Evolutionary conservation across 2,888 invertebrate species (phyloP).

Genomic region (Acronicta aceris): DNA sequence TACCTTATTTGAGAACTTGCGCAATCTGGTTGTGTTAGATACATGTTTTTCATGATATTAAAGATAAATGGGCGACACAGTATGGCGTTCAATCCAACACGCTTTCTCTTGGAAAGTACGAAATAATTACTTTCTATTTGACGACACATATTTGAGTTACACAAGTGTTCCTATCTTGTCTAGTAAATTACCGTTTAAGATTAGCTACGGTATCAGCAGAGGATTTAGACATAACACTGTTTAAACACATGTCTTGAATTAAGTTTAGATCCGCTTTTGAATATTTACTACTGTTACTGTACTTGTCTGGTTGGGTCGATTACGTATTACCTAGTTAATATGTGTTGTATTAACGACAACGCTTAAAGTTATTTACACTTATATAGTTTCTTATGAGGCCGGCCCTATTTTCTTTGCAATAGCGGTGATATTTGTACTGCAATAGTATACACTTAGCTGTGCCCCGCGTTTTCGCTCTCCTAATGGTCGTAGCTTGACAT

Average conservation of each 20-base stretch:
- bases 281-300: constrained; percentile 4
- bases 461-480: too few relatives aligned
- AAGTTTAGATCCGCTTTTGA: constrained; percentile 9
- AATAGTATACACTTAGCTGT: too few relatives aligned
- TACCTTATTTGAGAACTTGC: too few relatives aligned
- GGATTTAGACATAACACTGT: constrained; percentile 30
- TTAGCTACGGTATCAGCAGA: constrained; percentile 29
- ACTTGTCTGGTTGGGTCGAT: constrained; percentile 6
- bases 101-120: constrained; percentile 57
- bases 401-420: too few relatives aligned
- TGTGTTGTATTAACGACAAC: background rate
- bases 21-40: too few relatives aligned
- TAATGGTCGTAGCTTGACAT: too few relatives aligned
- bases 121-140: constrained; percentile 59
- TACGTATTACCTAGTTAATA: too few relatives aligned
- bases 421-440: too few relatives aligned
- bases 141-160: constrained; percentile 40
- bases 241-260: constrained; percentile 22
- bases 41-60: constrained; percentile 40
- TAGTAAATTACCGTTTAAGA: constrained; percentile 46
- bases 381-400: too few relatives aligned
- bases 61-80: constrained; percentile 38
- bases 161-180: constrained; percentile 34
- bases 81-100: constrained; percentile 41
- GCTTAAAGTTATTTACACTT: too few relatives aligned